These are phyloP conservation scores for Megaptera novaeangliae DNA, from an alignment of 2,113 vertebrate genomes.

Conservation along the genomic window DNA sequence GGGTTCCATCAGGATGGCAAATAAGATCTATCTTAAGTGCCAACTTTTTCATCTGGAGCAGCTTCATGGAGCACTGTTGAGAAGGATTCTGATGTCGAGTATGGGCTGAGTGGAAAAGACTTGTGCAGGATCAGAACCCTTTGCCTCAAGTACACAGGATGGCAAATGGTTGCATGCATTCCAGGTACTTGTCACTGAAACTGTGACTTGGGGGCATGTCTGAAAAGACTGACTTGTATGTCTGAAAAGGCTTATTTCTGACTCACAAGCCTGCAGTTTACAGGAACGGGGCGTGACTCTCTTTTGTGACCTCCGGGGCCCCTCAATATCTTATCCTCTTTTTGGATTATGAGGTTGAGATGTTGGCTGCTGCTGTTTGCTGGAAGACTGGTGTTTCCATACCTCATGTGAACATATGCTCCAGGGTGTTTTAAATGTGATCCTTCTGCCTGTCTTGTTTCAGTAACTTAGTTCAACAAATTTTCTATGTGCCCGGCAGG, in stretches of 20 bases:
- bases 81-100: background rate
- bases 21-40: background rate
- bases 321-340: background rate
- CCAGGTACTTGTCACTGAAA: background rate
- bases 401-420: background rate
- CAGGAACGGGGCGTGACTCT: background rate
- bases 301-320: background rate
- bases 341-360: background rate
- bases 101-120: background rate
- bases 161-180: accelerated
- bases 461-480: conserved; percentile 33
- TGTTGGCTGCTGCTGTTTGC: background rate
- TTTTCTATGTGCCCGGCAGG: background rate
- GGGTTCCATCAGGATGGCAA: background rate
- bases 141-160: accelerated
- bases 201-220: background rate
- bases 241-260: background rate
- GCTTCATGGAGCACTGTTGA: background rate
- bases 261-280: background rate
- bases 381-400: background rate
- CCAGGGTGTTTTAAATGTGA: background rate
- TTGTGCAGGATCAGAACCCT: accelerated
- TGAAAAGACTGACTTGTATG: background rate
- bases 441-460: conserved; percentile 5
- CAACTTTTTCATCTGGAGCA: background rate